phyloP scores from a whole-genome alignment of 2,113 vertebrate genomes.

The Condylura cristata region DNA sequence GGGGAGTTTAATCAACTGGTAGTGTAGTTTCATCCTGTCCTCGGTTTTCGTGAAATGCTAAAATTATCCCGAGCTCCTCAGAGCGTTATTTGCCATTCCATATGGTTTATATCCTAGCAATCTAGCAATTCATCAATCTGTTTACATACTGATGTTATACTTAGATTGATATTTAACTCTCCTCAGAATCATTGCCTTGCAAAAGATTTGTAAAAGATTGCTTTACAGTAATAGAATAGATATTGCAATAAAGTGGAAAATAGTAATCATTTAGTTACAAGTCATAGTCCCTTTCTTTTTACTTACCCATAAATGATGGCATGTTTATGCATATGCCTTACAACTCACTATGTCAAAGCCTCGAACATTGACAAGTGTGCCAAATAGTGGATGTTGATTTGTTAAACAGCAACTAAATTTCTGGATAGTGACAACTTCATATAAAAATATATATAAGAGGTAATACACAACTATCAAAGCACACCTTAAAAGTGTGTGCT shows the following conservation, averaged over 20 bases:
- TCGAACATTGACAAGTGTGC: background rate
- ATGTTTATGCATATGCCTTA: background rate
- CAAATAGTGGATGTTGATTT: background rate
- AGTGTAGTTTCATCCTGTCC: background rate
- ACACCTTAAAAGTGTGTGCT: background rate
- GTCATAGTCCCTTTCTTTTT: conserved; percentile 35
- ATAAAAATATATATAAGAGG: background rate
- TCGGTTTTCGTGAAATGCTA: conserved; percentile 44
- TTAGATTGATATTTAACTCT: conserved; percentile 69
- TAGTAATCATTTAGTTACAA: conserved; percentile 46
- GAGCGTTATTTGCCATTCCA: conserved; percentile 54
- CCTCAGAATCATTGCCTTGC: conserved; percentile 33
- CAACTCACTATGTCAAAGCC: conserved; percentile 24
- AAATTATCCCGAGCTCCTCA: conserved; percentile 59
- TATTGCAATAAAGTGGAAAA: conserved; percentile 57
- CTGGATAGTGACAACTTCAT: conserved; percentile 49
- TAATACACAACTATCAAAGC: background rate
- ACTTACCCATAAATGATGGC: conserved; percentile 21
- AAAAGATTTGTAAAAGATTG: conserved; percentile 65
- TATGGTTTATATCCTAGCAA: conserved; percentile 58
- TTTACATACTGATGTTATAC: conserved; percentile 72
- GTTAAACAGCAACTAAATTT: conserved; percentile 29
- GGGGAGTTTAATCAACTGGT: background rate
- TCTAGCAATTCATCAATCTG: conserved; percentile 52
- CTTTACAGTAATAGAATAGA: conserved; percentile 48